Percentiles rank a stretch among this genome's conserved stretches.
Evolutionary conservation across 2,888 invertebrate species (phyloP).

Genomic region (Tanytarsus gracilentus): DNA sequence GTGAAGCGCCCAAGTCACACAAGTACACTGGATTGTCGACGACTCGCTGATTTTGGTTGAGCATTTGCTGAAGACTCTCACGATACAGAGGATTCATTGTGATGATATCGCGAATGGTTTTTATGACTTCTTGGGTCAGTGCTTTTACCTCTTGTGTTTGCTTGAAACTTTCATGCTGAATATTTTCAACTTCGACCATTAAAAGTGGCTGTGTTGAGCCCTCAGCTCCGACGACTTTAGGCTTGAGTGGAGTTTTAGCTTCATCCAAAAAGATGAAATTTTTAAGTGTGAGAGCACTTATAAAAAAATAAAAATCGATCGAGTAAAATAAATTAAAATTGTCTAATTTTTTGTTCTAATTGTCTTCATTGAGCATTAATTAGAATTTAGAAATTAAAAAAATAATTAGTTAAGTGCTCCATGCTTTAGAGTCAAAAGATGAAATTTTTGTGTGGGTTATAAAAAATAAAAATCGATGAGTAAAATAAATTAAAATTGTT

Average conservation of each 20-base stretch:
- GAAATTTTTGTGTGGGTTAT: no score
- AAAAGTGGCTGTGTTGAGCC: slow-evolving; percentile 50
- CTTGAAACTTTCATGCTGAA: slow-evolving; percentile 77
- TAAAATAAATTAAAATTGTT: no score
- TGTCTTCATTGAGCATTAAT: no score
- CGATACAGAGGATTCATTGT: slow-evolving; percentile 94
- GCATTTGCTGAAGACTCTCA: slow-evolving; percentile 95
- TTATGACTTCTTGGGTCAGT: slow-evolving; percentile 90
- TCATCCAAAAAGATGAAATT: no score
- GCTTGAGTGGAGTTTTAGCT: slow-evolving; percentile 32
- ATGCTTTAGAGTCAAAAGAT: no score
- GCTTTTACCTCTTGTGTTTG: slow-evolving; percentile 95
- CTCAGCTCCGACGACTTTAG: slow-evolving; percentile 32
- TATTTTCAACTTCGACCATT: slow-evolving; percentile 92
- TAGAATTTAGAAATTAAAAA: no score
- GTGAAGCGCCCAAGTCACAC: slow-evolving; percentile 90
- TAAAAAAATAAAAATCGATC: no score
- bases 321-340: no score
- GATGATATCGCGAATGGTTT: slow-evolving; percentile 95
- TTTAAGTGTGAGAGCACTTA: no score
- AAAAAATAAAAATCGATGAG: no score
- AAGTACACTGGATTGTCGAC: slow-evolving; percentile 98
- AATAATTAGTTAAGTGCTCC: no score
- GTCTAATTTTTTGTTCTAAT: no score
- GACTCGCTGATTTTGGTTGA: slow-evolving; percentile 92